Base-by-base conservation (phyloP, 2,888 invertebrate genomes). In the Stegophylla sp. region DNA sequence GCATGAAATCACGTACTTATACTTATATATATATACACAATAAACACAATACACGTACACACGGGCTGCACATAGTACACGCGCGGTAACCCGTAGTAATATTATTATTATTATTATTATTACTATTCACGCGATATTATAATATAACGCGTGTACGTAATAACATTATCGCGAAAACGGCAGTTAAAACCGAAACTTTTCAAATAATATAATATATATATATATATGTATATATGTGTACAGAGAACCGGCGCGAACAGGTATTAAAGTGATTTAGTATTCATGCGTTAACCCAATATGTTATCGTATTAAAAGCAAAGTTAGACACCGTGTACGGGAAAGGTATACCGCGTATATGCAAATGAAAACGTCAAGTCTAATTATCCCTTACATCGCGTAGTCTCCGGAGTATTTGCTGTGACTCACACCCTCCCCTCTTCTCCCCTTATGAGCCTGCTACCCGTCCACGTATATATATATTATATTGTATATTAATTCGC, bases 241-340 rank as follows among this genome's bases (percentile, higher is more conserved):
- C n/a, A n/a, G 3, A 34, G 34, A 34, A 34, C 34, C 7, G 34
- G 34, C 3, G 7, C 34, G 34, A 34, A 34, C 34, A 56, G 56
- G 15, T 61, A 51, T 63, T 51, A 63, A 63, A 63, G 48, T 63
- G 74, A 74, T 74, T 74, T 74, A 63, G 63, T 74, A 74, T 74
- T 74, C 74, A 51, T 34, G 48, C 20, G 34, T 73, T 73, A 73
- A 73, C 45, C 45, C 45, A 74, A 74, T 74, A 63, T 51, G 34
- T 74, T 74, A 74, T 74, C 74, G 74, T 28, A 74, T 74, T 63
- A 74, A 74, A 63, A 74, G 63, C 63, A 63, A 74, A 74, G 74
- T 74, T 74, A 64, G 34, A 51, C 20, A 51, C 45, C 13, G 51
- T 17, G 51, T 26, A 43, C 43, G 23, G 51, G 23, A 71, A 53